Base-by-base conservation (phyloP, 2,888 invertebrate species). In the Sesia bembeciformis region DNA sequence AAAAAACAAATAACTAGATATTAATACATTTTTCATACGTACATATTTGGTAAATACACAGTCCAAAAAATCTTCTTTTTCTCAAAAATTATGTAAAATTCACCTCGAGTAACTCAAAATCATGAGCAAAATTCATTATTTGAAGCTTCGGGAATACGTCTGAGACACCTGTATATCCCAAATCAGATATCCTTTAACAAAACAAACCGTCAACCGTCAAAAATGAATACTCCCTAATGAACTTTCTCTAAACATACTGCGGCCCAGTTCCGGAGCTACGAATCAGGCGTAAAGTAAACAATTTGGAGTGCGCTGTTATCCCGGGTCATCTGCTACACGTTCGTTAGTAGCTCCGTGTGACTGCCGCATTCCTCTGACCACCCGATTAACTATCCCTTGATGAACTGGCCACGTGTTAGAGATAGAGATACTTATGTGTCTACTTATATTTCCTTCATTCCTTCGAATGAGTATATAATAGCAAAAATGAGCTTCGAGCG, bases 141-240 rank as follows among this genome's bases (percentile, higher is more conserved):
- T 23, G 23, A 23, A 23, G 2, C 23, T 23, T 23, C 23, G 23
- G 23, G 23, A 23, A 23, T 2, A 23, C 23, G 23, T 23, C 23
- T 23, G 23, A 23, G 23, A 23, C 23, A 23, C 23, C 23, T 23
- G 23, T 23, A 23, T 23, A 23, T 2, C 2, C 23, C 23, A 23
- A 23, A 23, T 23, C 23, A 23, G 8, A 8, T 46, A 46, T 46
- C 46, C 46, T 46, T 43, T 43, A 43, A 43, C 4, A 43, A 43
- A 43, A 43, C 43, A n/a, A 7, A 43, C 43, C 23, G 46, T 46
- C 46, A 46, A 46, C 46, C 23, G 23, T 46, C n/a, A 4, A 46
- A 46, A 62, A 56, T 67, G 60, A 67, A 66, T 67, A 55, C 58
- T 53, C 40, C 56, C 54, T 61, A 66, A 65, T 63, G 65, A 65